A percentile compares a stretch with the other conserved stretches of the same genome.
These are phyloP conservation scores for Glaucidium brasilianum DNA, from an alignment of 2,113 vertebrate genomes.

Conservation along the genomic window DNA sequence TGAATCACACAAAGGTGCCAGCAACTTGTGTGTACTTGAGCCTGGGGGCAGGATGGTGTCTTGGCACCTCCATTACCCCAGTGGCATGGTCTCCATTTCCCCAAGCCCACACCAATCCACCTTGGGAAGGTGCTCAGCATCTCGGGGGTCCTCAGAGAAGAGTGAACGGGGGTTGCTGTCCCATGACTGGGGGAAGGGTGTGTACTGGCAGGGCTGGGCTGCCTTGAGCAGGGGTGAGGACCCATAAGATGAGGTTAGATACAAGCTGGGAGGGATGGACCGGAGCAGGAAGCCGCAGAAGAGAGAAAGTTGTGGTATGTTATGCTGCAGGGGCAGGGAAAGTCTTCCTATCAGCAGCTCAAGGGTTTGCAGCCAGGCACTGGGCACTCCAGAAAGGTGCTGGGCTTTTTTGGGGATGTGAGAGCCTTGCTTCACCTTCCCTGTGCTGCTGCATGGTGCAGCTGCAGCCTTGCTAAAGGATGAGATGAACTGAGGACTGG, in stretches of 20 bases:
- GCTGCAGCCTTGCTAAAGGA: neutral
- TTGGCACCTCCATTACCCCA: neutral
- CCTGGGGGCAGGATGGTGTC: rapidly evolving
- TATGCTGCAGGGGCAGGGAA: neutral
- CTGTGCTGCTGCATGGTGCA: neutral
- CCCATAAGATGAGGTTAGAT: neutral
- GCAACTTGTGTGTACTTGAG: neutral
- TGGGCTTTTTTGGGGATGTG: rapidly evolving
- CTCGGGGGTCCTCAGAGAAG: neutral
- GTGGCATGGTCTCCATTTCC: neutral
- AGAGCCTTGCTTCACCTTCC: neutral
- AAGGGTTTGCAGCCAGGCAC: neutral
- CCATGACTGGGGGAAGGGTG: neutral
- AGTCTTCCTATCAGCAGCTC: neutral
- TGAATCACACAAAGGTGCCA: neutral
- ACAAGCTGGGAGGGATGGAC: neutral
- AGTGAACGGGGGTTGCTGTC: neutral
- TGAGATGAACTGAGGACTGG: neutral
- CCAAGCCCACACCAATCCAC: neutral
- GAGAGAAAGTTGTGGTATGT: neutral
- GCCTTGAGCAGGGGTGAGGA: rapidly evolving
- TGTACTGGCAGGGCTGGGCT: neutral
- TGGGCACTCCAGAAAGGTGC: neutral
- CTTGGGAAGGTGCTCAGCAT: neutral
- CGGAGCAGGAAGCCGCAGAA: neutral